Evolutionary conservation across 2,113 vertebrate species (phyloP).

Genomic region (Maylandia zebra): DNA sequence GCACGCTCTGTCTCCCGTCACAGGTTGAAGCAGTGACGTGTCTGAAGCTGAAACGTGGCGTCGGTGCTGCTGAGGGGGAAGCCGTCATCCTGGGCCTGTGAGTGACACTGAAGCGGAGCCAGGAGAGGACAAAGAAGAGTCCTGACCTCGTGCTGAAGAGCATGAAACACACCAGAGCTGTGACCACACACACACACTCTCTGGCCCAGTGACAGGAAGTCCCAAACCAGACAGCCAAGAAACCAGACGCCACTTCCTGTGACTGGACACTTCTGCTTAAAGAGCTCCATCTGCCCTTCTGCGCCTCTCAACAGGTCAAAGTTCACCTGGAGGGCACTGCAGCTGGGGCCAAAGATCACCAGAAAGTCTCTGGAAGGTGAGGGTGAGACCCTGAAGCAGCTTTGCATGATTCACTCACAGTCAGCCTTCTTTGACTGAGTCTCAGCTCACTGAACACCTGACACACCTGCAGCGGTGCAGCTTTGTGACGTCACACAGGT

Average conservation of each 20-base stretch:
- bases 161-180: background rate
- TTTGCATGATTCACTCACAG: background rate
- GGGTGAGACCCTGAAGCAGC: background rate
- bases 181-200: background rate
- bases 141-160: background rate
- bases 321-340: background rate
- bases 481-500: background rate
- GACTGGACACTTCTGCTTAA: background rate
- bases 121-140: background rate
- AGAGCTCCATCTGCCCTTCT: background rate
- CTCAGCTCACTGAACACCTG: background rate
- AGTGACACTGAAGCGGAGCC: background rate
- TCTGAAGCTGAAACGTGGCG: background rate
- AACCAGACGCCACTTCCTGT: background rate
- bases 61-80: background rate
- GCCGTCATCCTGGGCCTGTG: background rate
- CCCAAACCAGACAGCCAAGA: background rate
- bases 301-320: background rate
- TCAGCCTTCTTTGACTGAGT: background rate
- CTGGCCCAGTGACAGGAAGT: background rate
- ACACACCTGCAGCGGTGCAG: background rate
- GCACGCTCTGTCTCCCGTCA: fast-evolving
- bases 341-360: background rate
- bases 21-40: background rate
- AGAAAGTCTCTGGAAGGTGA: background rate